Base-by-base conservation (phyloP, 2,888 invertebrate species). In the Acleris holmiana region DNA sequence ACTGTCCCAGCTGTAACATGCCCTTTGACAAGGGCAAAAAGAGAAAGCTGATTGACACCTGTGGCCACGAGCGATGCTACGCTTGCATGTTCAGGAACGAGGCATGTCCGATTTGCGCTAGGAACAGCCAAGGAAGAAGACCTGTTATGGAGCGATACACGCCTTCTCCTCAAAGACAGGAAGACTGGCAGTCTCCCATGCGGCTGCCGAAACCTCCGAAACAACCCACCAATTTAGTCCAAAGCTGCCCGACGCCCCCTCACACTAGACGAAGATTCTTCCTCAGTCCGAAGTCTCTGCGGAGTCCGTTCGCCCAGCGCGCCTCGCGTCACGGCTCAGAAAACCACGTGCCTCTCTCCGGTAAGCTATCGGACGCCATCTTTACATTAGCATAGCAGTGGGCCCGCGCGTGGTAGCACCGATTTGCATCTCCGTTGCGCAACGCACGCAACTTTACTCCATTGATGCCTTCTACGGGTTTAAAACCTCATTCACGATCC, bases 1-100 rank as follows among this genome's bases (percentile, higher is more conserved):
- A 93, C 69, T 97, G 97, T 88, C 97, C 97, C 71, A 96, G 96
- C 87, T 97, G 97, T 93, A 96, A 96, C 88, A 97, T 98, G 95
- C 98, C 98, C 76, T 98, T 98, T 93, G 98, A 98, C 92, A 98
- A 98, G 92, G 98, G 98, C 88, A 98, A 98, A 93, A 98, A 98
- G 92, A 95, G 98, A 89, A 96, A 97, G 86, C 94, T 99, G 81
- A 98, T 98, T 84, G 98, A 99, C 93, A 96, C 97, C 68, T 99
- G 98, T 90, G 98, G 98, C 73, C 98, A 99, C 94, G 98, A 98
- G 86, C 94, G 98, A 69, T 98, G 98, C 89, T 98, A 98, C 94
- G 96, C 97, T 73, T 98, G 98, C 90, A 96, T 98, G 95, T 98
- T 98, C 93, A 95, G 96, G 77, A 97, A 96, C 93, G 97, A 98